Evolutionary conservation across 2,797 vertebrate species (phyloP), one percentile per base, ranked within the genome.

Genomic region (Neomorphus geoffroyi): DNA sequence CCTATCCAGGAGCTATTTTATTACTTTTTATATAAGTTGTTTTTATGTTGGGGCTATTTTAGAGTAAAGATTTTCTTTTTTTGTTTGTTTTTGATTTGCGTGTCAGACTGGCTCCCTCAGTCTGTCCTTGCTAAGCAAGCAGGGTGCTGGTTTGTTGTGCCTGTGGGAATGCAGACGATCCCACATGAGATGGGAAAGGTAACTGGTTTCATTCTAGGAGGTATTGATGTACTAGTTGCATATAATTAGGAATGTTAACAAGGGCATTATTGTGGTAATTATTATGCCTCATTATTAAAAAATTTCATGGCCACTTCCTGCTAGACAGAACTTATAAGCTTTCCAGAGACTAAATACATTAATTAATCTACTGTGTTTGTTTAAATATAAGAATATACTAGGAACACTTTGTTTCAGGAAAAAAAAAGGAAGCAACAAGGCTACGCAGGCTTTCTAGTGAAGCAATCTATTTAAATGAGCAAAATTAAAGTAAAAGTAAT

Each of bases 261-360:
- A 81, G 95, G 84, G 70, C 84, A 91, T 94, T 93, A 92, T 87
- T 91, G 61, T 89, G 88, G 48, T 94, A 81, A 94, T 96, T 94
- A 90, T 94, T 93, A 82, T 74, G 53, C 75, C 71, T 93, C 80
- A 94, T 94, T 94, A 94, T 71, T 8, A 57, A 50, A 73, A 82
- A 85, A 91, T 37, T 91, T 94, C 64, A 32, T 43, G 75, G 65
- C 84, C 18, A 13, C 74, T 95, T 94, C 78, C 71, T 94, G 86
- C 88, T 88, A 89, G 93, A 65, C 64, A 91, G 64, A 92, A 46
- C 5, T 77, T 71, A 41, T 15, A 65, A 46, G 74, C 71, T 85
- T 95, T 71, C 56, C 72, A 85, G 91, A 91, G 75, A 92, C 83
- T 88, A 90, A 92, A 86, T 80, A 18, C 50, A 16, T 85, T 93